phyloP scores from a whole-genome alignment of 2,888 invertebrate genomes.

The Cephus spinipes region DNA sequence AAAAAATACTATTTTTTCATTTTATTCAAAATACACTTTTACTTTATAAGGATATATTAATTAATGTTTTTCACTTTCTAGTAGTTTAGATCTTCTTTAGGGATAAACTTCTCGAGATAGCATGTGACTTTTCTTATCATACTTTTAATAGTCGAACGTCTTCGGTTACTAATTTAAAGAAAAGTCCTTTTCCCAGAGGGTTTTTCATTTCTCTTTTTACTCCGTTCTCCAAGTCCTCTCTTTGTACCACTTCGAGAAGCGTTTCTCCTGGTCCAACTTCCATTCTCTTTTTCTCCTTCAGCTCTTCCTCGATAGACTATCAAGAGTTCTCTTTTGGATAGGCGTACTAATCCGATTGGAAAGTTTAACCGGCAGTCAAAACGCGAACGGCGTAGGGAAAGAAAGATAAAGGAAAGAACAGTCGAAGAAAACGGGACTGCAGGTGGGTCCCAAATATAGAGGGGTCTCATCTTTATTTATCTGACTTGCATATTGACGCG shows the following conservation, averaged over 20 bases:
- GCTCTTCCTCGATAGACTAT: background rate
- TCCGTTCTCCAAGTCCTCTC: background rate
- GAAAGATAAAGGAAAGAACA: conserved; percentile 26
- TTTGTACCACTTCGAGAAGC: background rate
- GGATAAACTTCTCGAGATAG: background rate
- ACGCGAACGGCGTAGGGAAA: conserved; percentile 27
- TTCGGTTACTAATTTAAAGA: background rate
- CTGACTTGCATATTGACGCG: background rate
- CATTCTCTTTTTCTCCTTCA: background rate
- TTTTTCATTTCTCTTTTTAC: background rate
- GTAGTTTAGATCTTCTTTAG: background rate
- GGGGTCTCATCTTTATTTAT: background rate
- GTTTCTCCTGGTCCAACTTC: background rate
- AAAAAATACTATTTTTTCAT: background rate
- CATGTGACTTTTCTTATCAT: background rate
- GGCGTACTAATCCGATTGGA: conserved; percentile 28
- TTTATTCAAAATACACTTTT: background rate
- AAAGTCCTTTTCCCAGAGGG: background rate
- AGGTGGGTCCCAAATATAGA: background rate
- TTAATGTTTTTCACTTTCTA: background rate
- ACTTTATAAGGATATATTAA: too few species aligned
- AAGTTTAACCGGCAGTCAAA: conserved; percentile 28
- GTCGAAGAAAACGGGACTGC: background rate
- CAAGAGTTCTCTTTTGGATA: background rate
- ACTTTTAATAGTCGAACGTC: background rate